phyloP scores from a whole-genome alignment of 2,888 invertebrate species.

The Bugula neritina region DNA sequence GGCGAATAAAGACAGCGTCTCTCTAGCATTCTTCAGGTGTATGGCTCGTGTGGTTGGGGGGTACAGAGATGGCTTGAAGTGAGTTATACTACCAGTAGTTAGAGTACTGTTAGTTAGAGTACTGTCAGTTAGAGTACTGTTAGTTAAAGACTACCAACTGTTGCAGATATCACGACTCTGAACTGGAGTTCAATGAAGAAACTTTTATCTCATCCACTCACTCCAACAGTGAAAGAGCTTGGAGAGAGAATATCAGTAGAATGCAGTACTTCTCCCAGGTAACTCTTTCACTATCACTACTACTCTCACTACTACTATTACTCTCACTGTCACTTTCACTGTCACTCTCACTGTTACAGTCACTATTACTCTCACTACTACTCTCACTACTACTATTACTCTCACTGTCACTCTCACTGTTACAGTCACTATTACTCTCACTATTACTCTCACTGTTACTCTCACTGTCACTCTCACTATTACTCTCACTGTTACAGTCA shows the following conservation, averaged over 20 bases:
- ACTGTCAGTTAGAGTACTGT: no score
- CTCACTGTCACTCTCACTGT: not conserved
- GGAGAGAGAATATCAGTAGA: conserved; percentile 1
- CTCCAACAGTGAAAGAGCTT: not conserved
- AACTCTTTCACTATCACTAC: not conserved
- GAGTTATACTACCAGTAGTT: not conserved
- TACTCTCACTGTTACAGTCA: not conserved
- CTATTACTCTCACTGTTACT: not conserved
- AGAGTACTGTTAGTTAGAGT: no score
- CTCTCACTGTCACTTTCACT: not conserved
- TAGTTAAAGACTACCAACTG: no score
- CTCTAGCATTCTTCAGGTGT: conserved; percentile 82
- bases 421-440: not conserved
- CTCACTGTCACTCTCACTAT: conserved; percentile 1
- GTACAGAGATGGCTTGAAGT: conserved; percentile 70
- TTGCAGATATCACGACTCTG: not conserved
- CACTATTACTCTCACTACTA: not conserved
- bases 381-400: not conserved
- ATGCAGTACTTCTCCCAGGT: conserved; percentile 26
- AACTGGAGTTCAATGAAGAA: not conserved
- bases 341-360: not conserved
- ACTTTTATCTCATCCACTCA: not conserved
- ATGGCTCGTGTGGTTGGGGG: conserved; percentile 80
- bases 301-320: not conserved
- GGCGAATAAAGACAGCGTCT: conserved; percentile 76